Evolutionary conservation across 2,113 vertebrate species (phyloP), one percentile per base, ranked within the genome.

Genomic region (Pomatostomus ruficeps): DNA sequence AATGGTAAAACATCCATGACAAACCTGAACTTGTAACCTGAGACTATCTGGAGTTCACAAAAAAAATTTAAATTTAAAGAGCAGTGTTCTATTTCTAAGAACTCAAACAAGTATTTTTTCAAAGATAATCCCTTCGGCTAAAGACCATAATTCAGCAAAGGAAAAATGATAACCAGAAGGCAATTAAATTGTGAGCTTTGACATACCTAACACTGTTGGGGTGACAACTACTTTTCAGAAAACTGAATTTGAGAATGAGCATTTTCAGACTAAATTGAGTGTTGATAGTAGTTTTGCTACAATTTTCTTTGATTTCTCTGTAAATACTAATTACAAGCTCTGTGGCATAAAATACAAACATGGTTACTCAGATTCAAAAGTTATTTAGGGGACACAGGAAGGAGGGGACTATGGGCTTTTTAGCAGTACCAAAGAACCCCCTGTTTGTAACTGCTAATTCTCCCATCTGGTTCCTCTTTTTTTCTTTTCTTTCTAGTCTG

Each of bases 401-500:
- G 57, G 46, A 89, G 17, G 29, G 15, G 31, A n/a, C 48, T 26
- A 7, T 14, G 48, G 48, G 28, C 43, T 84, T 23, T 76, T 83
- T 68, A 43, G 38, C 26, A 15, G 40, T 29, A 40, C 22, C 35
- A 28, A 61, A 33, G 16, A 43, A 61, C 6, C 4, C 18, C 11
- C 35, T 58, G 7, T 59, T 70, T 52, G 8, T 66, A 83, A 84
- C 31, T 73, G 33, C 49, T 74, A 45, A 43, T 86, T 91, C 38
- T 80, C 29, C 4, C 17, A 24, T 45, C 20, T 85, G 26, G 2
- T 78, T 71, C 33, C 14, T 75, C 48, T 51, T 66, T 55, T 43
- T 52, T 45, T 29, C 28, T 75, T 83, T 82, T 48, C 35, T 88
- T 93, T 86, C 48, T 85, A 98, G 98, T 98, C 28, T 98, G 98